These are phyloP conservation scores for Podotricha telesiphe DNA, from an alignment of 2,888 invertebrate species.

Conservation along the genomic window DNA sequence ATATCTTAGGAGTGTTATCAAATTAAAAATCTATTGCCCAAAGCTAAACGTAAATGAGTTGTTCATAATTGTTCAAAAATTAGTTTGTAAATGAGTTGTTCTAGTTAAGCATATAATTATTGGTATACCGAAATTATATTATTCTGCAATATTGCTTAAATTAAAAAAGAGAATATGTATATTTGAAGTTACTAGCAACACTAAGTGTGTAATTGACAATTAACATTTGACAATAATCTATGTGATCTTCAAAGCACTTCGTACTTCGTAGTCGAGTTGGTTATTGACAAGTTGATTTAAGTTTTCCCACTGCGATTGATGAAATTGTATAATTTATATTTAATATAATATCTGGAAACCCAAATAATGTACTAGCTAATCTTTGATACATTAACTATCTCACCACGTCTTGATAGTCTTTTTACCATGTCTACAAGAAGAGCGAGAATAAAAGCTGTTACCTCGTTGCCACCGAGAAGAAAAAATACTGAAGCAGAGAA, in stretches of 20 bases:
- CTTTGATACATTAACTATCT: neutral
- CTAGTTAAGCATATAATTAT: too few relatives aligned
- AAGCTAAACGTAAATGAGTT: too few relatives aligned
- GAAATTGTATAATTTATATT: neutral
- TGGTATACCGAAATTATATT: too few relatives aligned
- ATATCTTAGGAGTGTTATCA: too few relatives aligned
- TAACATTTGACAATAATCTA: slow-evolving; percentile 10
- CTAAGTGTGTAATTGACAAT: neutral
- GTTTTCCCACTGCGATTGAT: neutral
- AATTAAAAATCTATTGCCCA: too few relatives aligned
- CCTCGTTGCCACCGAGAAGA: slow-evolving; percentile 85
- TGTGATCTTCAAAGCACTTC: neutral
- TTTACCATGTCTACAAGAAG: slow-evolving; percentile 85
- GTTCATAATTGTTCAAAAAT: too few relatives aligned
- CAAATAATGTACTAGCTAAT: slow-evolving; percentile 1
- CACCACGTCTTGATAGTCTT: slow-evolving; percentile 2
- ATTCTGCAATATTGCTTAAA: neutral
- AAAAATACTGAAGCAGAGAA: slow-evolving; percentile 60
- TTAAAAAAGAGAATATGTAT: neutral
- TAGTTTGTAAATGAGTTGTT: too few relatives aligned
- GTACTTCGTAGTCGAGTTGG: slow-evolving; percentile 7
- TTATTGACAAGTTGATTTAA: neutral
- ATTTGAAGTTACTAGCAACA: neutral
- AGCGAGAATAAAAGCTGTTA: slow-evolving; percentile 89
- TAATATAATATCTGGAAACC: neutral